Conservation (phyloP, 2,888 invertebrate species). For the Dendrolimus pini region DNA sequence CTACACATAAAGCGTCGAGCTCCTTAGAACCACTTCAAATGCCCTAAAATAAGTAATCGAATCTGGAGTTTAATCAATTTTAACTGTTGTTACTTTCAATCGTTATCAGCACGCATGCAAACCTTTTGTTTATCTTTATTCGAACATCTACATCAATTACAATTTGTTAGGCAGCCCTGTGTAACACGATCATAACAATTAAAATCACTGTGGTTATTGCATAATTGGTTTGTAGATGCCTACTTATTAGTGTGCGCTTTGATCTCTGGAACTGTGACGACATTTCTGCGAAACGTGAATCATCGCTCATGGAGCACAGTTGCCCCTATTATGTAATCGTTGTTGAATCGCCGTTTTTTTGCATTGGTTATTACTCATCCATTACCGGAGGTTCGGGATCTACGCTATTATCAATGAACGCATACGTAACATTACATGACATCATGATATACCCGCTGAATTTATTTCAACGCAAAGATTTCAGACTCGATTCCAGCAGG, state of each 20-base stretch:
- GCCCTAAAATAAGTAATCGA: neutral
- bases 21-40: no score
- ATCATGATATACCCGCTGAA: neutral
- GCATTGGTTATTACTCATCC: slow-evolving; percentile 58
- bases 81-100: neutral
- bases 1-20: no score
- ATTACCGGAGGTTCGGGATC: slow-evolving; percentile 38
- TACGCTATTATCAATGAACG: slow-evolving; percentile 46
- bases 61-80: neutral
- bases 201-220: slow-evolving; percentile 36
- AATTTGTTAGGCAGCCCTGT: slow-evolving; percentile 15
- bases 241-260: slow-evolving; percentile 14
- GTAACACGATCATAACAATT: slow-evolving; percentile 31
- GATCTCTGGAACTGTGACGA: slow-evolving; percentile 59
- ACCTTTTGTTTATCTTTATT: slow-evolving; percentile 14
- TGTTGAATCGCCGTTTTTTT: slow-evolving; percentile 45
- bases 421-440: slow-evolving; percentile 25
- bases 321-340: slow-evolving; percentile 38
- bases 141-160: slow-evolving; percentile 7
- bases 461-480: no score
- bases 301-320: slow-evolving; percentile 33
- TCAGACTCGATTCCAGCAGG: no score
- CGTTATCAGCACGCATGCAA: slow-evolving; percentile 20
- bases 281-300: slow-evolving; percentile 54
- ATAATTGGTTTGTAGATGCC: slow-evolving; percentile 16